Evolutionary conservation across 2,797 vertebrate species (phyloP).

Genomic region (Decapterus maruadsi): DNA sequence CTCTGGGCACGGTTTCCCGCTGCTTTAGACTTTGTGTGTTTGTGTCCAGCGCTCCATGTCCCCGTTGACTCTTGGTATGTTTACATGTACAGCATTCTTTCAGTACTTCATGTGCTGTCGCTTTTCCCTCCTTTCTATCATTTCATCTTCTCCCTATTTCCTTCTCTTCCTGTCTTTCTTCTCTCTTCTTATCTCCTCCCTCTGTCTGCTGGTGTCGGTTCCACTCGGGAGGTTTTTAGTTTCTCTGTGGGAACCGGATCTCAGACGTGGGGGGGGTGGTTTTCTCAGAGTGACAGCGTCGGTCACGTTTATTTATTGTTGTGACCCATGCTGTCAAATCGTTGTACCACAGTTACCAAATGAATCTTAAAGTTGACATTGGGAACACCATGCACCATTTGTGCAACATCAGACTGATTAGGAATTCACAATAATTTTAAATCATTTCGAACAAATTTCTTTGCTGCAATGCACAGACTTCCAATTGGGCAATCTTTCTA

Average conservation of each 20-base stretch:
- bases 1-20: constrained; percentile 3
- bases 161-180: constrained; percentile 6
- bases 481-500: background rate
- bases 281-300: background rate
- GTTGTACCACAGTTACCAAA: background rate
- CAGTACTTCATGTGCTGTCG: constrained; percentile 58
- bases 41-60: constrained; percentile 36
- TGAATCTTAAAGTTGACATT: background rate
- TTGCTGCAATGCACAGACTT: background rate
- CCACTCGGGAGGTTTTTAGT: constrained; percentile 5
- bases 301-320: background rate
- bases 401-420: background rate
- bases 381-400: background rate
- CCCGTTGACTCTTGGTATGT: constrained; percentile 57
- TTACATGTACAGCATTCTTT: constrained; percentile 68
- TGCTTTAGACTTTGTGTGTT: constrained; percentile 20
- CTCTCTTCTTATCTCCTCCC: constrained; percentile 3
- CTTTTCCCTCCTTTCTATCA: constrained; percentile 2
- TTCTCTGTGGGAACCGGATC: constrained; percentile 29
- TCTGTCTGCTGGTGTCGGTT: constrained; percentile 28
- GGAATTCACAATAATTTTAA: background rate
- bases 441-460: background rate
- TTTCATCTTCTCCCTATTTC: constrained; percentile 10
- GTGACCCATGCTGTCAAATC: background rate
- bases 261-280: no score